phyloP scores from a whole-genome alignment of 2,888 invertebrate genomes.

The Diadegma fenestrale region DNA sequence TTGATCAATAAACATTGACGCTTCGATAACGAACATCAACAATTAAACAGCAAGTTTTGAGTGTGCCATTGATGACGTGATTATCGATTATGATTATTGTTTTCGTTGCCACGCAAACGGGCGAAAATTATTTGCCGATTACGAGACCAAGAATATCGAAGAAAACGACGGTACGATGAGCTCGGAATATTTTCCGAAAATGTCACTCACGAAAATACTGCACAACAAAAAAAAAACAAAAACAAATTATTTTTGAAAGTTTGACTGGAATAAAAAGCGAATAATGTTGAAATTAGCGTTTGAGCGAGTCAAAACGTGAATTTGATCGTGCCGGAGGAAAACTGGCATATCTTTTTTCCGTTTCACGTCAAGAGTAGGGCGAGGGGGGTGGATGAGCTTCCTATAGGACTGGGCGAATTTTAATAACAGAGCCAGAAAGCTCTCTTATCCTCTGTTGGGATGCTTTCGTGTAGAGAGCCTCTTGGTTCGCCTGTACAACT shows the following conservation, averaged over 20 bases:
- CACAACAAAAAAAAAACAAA: too few relatives aligned
- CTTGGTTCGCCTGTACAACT: slow-evolving; percentile 43
- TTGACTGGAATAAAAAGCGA: slow-evolving; percentile 27
- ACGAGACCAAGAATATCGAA: slow-evolving; percentile 14
- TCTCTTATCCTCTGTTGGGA: slow-evolving; percentile 59
- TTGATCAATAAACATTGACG: slow-evolving; percentile 49
- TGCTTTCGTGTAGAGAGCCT: slow-evolving; percentile 48
- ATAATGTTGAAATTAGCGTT: slow-evolving; percentile 62
- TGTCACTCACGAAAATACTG: background rate
- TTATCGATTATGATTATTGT: slow-evolving; percentile 25
- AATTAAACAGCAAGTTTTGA: slow-evolving; percentile 50
- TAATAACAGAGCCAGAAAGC: slow-evolving; percentile 66
- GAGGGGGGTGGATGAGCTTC: slow-evolving; percentile 26
- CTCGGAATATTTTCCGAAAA: background rate
- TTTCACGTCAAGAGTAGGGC: slow-evolving; percentile 52
- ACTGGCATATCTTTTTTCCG: slow-evolving; percentile 26
- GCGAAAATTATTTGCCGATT: slow-evolving; percentile 39
- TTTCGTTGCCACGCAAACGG: slow-evolving; percentile 18
- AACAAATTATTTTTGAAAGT: too few relatives aligned
- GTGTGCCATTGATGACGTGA: slow-evolving; percentile 26
- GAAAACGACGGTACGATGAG: slow-evolving; percentile 10
- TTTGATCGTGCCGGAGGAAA: slow-evolving; percentile 58
- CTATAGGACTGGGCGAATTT: slow-evolving; percentile 60
- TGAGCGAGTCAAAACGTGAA: slow-evolving; percentile 46
- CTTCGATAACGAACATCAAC: slow-evolving; percentile 52